Evolutionary conservation across 2,113 vertebrate species (phyloP).

Genomic region (Pituophis catenifer): DNA sequence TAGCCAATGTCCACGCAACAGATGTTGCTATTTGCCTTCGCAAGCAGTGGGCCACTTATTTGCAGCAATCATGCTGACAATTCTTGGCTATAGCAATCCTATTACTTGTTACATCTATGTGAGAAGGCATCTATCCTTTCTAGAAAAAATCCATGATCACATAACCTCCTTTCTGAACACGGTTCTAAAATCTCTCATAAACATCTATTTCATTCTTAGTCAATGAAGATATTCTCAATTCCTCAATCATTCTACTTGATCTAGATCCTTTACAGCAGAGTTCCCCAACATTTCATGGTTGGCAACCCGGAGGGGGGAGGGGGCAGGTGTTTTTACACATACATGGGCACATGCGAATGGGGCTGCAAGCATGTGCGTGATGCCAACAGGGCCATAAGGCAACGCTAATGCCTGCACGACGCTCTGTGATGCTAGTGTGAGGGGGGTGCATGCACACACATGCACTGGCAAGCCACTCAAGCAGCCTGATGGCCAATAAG

Average conservation of each 20-base stretch:
- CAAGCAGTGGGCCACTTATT: neutral
- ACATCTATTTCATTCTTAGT: neutral
- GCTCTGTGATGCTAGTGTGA: too few species aligned
- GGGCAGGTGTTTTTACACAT: too few species aligned
- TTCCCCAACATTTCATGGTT: too few species aligned
- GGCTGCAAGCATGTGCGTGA: too few species aligned
- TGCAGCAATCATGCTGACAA: neutral
- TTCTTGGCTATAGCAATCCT: neutral
- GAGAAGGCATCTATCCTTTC: neutral
- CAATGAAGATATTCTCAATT: neutral
- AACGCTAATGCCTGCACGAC: too few species aligned
- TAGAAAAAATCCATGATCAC: neutral
- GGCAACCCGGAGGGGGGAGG: too few species aligned
- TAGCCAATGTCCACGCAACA: neutral
- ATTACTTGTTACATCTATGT: neutral
- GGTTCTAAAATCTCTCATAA: neutral
- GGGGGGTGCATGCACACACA: fast-evolving
- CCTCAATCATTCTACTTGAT: neutral
- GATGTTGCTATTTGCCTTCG: neutral
- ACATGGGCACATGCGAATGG: too few species aligned
- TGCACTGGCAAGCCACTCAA: too few species aligned
- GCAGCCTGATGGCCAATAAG: too few species aligned
- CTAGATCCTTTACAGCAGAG: neutral
- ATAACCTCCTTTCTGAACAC: neutral
- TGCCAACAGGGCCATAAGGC: too few species aligned